Base-by-base conservation (phyloP, 2,113 vertebrate species). In the Balaeniceps rex region DNA sequence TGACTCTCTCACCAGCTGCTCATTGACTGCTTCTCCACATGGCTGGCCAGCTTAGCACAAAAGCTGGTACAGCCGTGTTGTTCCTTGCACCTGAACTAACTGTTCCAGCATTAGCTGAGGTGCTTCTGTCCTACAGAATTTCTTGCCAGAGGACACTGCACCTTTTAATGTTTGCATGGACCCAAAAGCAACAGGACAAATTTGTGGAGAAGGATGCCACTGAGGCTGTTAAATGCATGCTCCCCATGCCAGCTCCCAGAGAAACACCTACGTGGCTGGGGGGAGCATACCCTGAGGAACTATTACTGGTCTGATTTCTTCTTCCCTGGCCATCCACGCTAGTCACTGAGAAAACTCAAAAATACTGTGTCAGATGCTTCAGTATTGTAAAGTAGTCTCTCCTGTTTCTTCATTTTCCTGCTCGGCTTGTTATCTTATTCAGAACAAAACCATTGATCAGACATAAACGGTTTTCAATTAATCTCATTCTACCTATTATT, bases 11-110 rank as follows among this genome's bases (percentile, higher is more conserved):
- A 70, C 42, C 63, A 71, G 23, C 49, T 83, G n/a, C 91, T 65
- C 42, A 11, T 4, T 7, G 23, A 40, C 9, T 17, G 44, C 29
- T 46, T 52, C 69, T 81, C 44, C 57, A 33, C 68, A 19, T 0
- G 3, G 40, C 33, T 23, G 51, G 47, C 38, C 46, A 69, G 4
- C 23, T 68, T 14, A 21, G 21, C 52, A n/a, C n/a, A 17, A 66
- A 34, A 0, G 3, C 38, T 23, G 21, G 19, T 16, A 31, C 25
- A 61, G 36, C 22, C 2, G 0, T 3, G 1, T 9, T 19, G 14
- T 8, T 51, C 42, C 47, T 63, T n/a, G 24, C 49, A 47, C 29
- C 34, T 31, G 16, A 66, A 36, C 18, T 17, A 51, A 31, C 33
- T 21, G n/a, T 61, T 49, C 65, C 33, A 33, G 76, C 36, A 52